phyloP scores from a whole-genome alignment of 1,140 invertebrate genomes.

The Anadara kagoshimensis region DNA sequence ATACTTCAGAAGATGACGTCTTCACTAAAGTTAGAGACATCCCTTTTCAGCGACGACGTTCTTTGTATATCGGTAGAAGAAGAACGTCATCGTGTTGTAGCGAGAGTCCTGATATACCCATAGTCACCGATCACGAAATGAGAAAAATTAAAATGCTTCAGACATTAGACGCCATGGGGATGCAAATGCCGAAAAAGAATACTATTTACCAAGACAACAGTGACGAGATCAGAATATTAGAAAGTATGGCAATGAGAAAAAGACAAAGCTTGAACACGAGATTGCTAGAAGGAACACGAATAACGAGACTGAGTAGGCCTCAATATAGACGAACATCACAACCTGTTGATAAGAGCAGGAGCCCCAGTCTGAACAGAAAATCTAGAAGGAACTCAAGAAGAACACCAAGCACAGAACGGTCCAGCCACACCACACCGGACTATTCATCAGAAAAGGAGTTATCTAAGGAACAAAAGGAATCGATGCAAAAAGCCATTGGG shows the following conservation, averaged over 20 bases:
- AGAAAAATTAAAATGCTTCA: slow-evolving; percentile 47
- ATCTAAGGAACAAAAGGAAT: slow-evolving; percentile 15
- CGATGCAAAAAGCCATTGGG: slow-evolving; percentile 8
- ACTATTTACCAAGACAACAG: slow-evolving; percentile 3
- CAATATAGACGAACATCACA: background rate
- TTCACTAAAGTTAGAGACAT: too few relatives aligned
- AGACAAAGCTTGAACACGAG: slow-evolving; percentile 32
- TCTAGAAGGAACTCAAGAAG: slow-evolving; percentile 1
- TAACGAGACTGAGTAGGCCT: background rate
- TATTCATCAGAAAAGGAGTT: slow-evolving; percentile 12
- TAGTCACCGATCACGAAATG: slow-evolving; percentile 37
- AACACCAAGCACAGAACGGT: background rate
- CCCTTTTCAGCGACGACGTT: too few relatives aligned
- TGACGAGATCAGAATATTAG: slow-evolving; percentile 43
- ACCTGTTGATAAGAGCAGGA: background rate
- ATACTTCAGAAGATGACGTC: too few relatives aligned
- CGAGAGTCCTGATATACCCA: background rate
- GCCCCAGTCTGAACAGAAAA: background rate
- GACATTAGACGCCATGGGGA: slow-evolving; percentile 40
- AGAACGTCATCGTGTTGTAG: slow-evolving; percentile 18
- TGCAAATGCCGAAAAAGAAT: slow-evolving; percentile 12
- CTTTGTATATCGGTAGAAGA: background rate
- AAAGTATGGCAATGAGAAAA: slow-evolving; percentile 30
- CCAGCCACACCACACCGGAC: background rate
- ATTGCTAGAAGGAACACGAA: slow-evolving; percentile 24